Evolutionary conservation across 2,888 invertebrate genomes (phyloP).

Genomic region (Xanthorhoe designata): DNA sequence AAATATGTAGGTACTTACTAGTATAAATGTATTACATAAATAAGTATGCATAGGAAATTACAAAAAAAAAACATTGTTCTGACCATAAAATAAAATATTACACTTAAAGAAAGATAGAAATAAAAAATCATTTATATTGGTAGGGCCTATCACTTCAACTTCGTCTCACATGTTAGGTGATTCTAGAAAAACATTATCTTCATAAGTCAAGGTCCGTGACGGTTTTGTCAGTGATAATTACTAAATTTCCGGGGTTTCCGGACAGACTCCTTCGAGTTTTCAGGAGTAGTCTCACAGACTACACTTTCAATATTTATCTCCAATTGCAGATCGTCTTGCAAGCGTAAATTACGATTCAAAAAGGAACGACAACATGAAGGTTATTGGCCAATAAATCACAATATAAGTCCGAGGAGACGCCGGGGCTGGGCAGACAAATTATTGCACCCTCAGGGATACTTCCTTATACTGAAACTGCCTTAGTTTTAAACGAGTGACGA

Average conservation of each 20-base stretch:
- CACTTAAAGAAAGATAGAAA: too few species aligned
- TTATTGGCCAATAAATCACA: slow-evolving; percentile 78
- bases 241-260: background rate
- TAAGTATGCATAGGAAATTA: too few species aligned
- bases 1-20: too few species aligned
- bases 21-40: too few species aligned
- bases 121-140: too few species aligned
- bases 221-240: background rate
- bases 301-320: background rate
- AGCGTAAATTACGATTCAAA: background rate
- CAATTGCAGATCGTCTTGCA: background rate
- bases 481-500: background rate
- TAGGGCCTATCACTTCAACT: too few species aligned
- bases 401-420: slow-evolving; percentile 72
- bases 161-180: too few species aligned
- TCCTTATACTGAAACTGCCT: background rate
- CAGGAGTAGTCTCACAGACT: background rate
- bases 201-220: too few species aligned
- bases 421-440: background rate
- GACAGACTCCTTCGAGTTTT: background rate
- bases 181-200: too few species aligned
- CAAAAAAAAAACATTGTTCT: too few species aligned
- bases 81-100: too few species aligned
- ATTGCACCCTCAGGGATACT: slow-evolving; percentile 1
- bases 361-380: slow-evolving; percentile 53